A percentile compares a stretch with the other conserved stretches of the same genome.
Conservation (phyloP, 2,113 vertebrate species). For the Emberiza fucata region DNA sequence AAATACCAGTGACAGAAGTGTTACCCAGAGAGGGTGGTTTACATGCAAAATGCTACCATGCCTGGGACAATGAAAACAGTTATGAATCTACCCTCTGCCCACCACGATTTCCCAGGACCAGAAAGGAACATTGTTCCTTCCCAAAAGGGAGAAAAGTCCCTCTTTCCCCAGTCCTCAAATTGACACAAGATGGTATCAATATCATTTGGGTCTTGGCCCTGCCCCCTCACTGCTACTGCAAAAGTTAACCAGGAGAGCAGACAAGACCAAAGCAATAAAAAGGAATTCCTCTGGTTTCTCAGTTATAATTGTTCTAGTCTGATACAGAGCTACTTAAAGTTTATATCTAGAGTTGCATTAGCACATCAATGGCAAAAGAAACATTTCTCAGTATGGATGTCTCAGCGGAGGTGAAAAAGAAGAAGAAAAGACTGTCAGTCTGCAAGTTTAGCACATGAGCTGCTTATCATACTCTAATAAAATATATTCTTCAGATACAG, state of each 20-base stretch:
- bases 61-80: neutral
- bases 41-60: neutral
- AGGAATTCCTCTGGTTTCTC: neutral
- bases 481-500: neutral
- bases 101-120: neutral
- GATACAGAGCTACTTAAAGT: neutral
- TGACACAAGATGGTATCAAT: neutral
- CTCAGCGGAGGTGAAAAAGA: neutral
- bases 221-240: neutral
- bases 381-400: neutral
- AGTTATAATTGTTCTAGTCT: neutral
- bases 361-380: neutral
- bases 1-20: neutral
- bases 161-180: neutral
- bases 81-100: neutral
- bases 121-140: neutral
- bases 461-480: neutral
- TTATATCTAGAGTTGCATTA: neutral
- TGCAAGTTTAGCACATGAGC: neutral
- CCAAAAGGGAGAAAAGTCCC: no score
- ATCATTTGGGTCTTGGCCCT: neutral
- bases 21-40: neutral
- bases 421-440: neutral
- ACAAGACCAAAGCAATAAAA: neutral
- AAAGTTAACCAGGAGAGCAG: neutral